phyloP scores from a whole-genome alignment of 1,140 invertebrate species.

The Belonocnema kinseyi region DNA sequence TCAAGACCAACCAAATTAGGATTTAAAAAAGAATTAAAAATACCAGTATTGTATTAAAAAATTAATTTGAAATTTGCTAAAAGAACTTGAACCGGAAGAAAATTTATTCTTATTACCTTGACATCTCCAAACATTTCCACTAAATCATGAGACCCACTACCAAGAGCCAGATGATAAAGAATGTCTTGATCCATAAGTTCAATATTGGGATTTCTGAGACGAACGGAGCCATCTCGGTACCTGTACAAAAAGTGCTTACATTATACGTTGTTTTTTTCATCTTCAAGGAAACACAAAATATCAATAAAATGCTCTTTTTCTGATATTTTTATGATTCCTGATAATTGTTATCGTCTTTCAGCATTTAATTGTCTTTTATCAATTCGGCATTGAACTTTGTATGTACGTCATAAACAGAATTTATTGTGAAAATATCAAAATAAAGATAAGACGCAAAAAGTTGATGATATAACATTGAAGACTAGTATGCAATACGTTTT shows the following conservation, averaged over 20 bases:
- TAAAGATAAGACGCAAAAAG: background rate
- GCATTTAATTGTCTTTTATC: background rate
- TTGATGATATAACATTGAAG: background rate
- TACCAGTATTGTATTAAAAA: background rate
- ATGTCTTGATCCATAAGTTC: constrained; percentile 95
- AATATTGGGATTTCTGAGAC: constrained; percentile 90
- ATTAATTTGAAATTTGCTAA: constrained; percentile 21
- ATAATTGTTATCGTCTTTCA: background rate
- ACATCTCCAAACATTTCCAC: constrained; percentile 97
- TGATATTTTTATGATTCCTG: background rate
- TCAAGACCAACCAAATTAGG: background rate
- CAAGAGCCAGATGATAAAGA: constrained; percentile 94
- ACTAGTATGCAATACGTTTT: too few species aligned
- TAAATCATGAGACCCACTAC: constrained; percentile 92
- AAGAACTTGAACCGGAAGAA: background rate
- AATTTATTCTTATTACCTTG: constrained; percentile 81
- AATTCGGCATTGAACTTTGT: constrained; percentile 1
- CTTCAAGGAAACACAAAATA: background rate
- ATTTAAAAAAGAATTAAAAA: background rate
- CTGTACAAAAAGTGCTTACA: constrained; percentile 69
- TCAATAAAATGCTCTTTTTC: background rate
- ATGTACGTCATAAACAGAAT: background rate
- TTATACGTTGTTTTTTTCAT: background rate
- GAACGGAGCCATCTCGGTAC: constrained; percentile 88
- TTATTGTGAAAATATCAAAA: background rate